Base-by-base conservation (phyloP, 2,113 vertebrate species). In the Porphyrio hochstetteri region DNA sequence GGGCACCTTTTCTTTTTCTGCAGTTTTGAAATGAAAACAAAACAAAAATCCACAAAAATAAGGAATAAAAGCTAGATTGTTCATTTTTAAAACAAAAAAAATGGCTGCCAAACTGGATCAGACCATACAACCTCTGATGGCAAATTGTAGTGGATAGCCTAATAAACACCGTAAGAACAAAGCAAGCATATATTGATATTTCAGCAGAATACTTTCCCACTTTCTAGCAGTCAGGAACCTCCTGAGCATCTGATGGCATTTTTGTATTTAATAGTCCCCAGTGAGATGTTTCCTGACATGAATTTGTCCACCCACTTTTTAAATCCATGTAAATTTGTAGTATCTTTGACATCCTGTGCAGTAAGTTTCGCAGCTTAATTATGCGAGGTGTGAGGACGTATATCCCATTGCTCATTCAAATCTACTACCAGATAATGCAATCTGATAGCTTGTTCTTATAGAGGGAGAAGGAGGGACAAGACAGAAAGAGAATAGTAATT, bases 281-380 rank as follows among this genome's bases (percentile, higher is more conserved):
- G 1, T 0, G 48, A 24, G 27, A 56, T 86, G 83, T 77, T 81
- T 91, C 21, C 65, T 96, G 86, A 9, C 60, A 55, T 17, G 40
- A 94, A 91, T 88, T 88, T 92, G 40, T 86, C 64, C 86, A 68
- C 60, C 18, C 56, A 52, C 46, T 81, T 92, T 52, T 79, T 5
- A 91, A 91, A 92, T 25, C 64, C 56, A 7, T 93, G 92, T 95
- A 94, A 52, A 95, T 71, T 18, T 60, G 65, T 10, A 84, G 46
- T 48, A 56, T 17, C n/a, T 56, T 13, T 82, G 86, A 75, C 86
- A 93, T 64, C 4, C 29, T 21, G 20, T 75, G 42, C 69, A 92
- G 3, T 42, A 35, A 90, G 17, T 75, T 83, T 94, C 55, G 86
- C 63, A 42, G 81, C 46, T 71, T 84, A 94, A 86, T 91, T 91